Evolutionary conservation across 2,888 invertebrate species (phyloP), one percentile per base, ranked within the genome.

Genomic region (Tuberolachnus salignus): DNA sequence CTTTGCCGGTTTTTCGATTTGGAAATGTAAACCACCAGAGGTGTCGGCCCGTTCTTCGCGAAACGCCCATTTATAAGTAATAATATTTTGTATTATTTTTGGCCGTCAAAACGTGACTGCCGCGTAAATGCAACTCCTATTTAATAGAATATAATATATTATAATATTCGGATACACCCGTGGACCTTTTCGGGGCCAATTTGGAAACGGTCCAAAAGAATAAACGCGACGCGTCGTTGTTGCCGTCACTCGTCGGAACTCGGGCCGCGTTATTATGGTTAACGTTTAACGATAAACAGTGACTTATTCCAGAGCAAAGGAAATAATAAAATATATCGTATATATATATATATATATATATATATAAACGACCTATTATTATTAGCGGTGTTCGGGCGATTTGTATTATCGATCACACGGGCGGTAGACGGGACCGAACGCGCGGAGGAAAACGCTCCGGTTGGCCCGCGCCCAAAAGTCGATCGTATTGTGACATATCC

Each of bases 381-480:
- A 71, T 59, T 71, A 46, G 57, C 46, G 8, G n/a, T n/a, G 46
- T 46, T 13, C 13, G 23, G 57, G 16, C 8, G 46, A 71, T 59
- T 59, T 46, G 16, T 71, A 13, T 44, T 59, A 71, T 71, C n/a
- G 57, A 71, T 71, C 23, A 13, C 13, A 23, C 49, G 14, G 23
- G 4, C 1, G 16, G 23, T 3, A 34, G 34, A 57, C 9, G 49
- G 8, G 16, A 10, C 10, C 1, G n/a, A 51, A 49, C 13, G 19
- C 10, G 11, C 14, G 19, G 9, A 19, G 34, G 21, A 51, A 63
- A 63, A 73, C 14, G 19, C 61, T 61, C 34, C n/a, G 19, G 61
- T 63, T 73, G 72, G 72, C 61, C 21, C 34, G 34, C 6, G 16
- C 49, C 72, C 72, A 73, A 73, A 61, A 51, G 34, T 73, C 51